Conservation (phyloP, 2,888 invertebrate species). For the Limulus polyphemus region DNA sequence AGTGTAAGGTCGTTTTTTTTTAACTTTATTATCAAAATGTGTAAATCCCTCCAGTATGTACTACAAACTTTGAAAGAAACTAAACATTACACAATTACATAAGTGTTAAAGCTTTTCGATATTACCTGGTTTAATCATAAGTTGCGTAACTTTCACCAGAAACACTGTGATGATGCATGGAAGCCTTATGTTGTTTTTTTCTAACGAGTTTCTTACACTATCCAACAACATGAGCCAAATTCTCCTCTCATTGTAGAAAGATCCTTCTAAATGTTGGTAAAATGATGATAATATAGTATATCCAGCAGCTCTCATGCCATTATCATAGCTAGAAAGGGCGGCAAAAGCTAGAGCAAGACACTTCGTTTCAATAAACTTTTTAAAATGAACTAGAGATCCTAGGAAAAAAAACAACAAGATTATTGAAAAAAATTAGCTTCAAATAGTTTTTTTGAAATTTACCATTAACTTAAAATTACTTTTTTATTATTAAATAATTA, state of each 20-base stretch:
- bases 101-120: not conserved
- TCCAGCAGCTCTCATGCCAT: slow-evolving; percentile 54
- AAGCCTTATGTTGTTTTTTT: slow-evolving; percentile 41
- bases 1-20: too few species aligned
- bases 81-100: not conserved
- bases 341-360: slow-evolving; percentile 56
- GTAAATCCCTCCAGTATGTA: not conserved
- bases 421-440: not conserved
- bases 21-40: too few species aligned
- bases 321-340: slow-evolving; percentile 55
- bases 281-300: slow-evolving; percentile 60
- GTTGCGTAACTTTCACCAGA: slow-evolving; percentile 53
- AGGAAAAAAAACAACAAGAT: slow-evolving; percentile 2
- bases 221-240: slow-evolving; percentile 56
- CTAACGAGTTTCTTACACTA: slow-evolving; percentile 51
- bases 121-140: slow-evolving; percentile 52
- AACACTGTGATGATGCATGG: slow-evolving; percentile 54
- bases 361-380: slow-evolving; percentile 55
- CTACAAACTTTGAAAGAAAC: not conserved
- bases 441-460: not conserved
- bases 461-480: too few species aligned
- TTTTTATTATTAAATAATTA: too few species aligned
- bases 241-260: slow-evolving; percentile 45
- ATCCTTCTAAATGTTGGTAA: slow-evolving; percentile 55
- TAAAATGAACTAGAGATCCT: slow-evolving; percentile 57